phyloP scores from a whole-genome alignment of 2,113 vertebrate species.

The Protobothrops mucrosquamatus region DNA sequence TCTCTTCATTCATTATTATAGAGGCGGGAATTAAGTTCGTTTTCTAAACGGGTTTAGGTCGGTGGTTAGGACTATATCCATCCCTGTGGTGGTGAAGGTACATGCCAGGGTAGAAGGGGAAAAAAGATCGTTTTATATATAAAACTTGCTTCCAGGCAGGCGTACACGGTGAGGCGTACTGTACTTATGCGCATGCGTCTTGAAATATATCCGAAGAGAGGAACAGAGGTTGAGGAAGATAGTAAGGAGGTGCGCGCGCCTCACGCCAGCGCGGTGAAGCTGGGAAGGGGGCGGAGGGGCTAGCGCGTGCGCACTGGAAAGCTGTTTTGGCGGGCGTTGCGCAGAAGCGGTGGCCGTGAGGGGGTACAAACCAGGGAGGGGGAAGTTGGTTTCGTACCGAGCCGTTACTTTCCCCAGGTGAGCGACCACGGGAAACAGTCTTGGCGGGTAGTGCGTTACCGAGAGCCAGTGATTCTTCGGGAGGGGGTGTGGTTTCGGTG shows the following conservation, averaged over 20 bases:
- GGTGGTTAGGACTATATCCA: background rate
- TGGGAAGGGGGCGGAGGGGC: conserved; percentile 30
- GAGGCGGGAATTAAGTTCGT: conserved; percentile 8
- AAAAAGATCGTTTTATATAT: background rate
- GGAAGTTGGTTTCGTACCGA: conserved; percentile 46
- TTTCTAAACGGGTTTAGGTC: background rate
- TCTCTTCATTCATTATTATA: background rate
- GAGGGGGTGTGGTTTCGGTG: conserved; percentile 4
- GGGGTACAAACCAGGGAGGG: conserved; percentile 37
- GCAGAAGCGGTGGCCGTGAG: conserved; percentile 55
- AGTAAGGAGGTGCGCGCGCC: background rate
- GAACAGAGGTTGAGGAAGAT: background rate
- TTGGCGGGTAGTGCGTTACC: conserved; percentile 44
- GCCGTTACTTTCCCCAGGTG: conserved; percentile 53
- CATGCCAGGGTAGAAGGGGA: background rate
- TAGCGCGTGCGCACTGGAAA: conserved; percentile 64
- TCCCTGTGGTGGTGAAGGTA: background rate
- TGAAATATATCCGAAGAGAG: too few relatives aligned
- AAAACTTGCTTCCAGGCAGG: background rate
- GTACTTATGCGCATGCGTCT: background rate
- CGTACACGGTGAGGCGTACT: background rate
- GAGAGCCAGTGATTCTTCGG: conserved; percentile 52
- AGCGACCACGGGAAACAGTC: conserved; percentile 41
- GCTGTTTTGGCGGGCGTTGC: conserved; percentile 74
- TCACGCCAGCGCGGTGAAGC: conserved; percentile 54